phyloP scores from a whole-genome alignment of 1,140 invertebrate species.

The Bombus balteatus region DNA sequence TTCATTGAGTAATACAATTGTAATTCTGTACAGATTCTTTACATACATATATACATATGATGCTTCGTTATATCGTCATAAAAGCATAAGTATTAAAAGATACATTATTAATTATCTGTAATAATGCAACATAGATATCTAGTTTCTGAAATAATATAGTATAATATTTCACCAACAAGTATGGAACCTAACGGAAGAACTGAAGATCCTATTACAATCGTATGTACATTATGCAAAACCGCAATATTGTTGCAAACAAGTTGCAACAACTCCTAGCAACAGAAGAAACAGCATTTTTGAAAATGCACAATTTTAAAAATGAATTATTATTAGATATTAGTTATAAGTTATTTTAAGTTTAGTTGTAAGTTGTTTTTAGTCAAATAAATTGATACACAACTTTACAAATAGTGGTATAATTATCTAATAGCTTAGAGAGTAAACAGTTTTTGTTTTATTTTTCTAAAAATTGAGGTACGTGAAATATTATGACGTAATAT shows the following conservation, averaged over 20 bases:
- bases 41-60: neutral
- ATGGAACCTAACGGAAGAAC: neutral
- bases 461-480: no score
- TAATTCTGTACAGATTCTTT: no score
- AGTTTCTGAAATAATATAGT: neutral
- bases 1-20: no score
- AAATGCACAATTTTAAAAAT: neutral
- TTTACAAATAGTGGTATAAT: no score
- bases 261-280: neutral
- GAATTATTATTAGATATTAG: no score
- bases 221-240: neutral
- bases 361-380: no score
- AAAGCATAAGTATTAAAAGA: neutral
- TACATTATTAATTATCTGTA: neutral
- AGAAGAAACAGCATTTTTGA: neutral
- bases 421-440: no score
- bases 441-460: no score
- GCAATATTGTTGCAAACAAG: constrained; percentile 1
- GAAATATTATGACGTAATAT: no score
- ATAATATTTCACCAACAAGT: neutral
- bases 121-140: neutral
- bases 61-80: neutral
- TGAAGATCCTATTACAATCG: neutral
- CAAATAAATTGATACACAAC: no score
- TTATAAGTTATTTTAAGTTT: no score